Percentiles rank a stretch among this genome's conserved stretches.
Evolutionary conservation across 2,797 vertebrate genomes (phyloP).

Genomic region (Valencia hispanica): DNA sequence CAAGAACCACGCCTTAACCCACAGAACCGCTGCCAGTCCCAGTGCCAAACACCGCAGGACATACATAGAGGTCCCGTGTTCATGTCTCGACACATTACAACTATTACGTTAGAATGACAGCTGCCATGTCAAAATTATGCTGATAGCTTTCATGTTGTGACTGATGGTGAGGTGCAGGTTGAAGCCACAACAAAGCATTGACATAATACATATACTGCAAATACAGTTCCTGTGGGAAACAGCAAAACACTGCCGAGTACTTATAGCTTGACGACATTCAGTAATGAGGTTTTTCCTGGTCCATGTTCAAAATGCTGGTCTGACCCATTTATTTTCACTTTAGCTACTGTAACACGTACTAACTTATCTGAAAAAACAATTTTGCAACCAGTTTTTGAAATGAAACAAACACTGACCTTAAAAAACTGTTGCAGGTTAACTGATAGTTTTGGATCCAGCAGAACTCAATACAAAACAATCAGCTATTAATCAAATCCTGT

Average conservation of each 20-base stretch:
- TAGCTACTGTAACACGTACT: too few species aligned
- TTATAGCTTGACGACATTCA: background rate
- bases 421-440: too few species aligned
- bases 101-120: background rate
- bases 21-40: constrained; percentile 4
- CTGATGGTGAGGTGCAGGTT: background rate
- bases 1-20: constrained; percentile 1
- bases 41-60: background rate
- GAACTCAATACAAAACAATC: too few species aligned
- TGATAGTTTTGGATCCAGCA: background rate
- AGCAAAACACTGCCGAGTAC: background rate
- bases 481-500: too few species aligned
- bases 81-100: background rate
- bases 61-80: constrained; percentile 1
- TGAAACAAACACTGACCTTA: too few species aligned
- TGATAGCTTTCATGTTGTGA: background rate
- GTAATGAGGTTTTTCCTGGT: background rate
- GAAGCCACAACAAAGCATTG: background rate
- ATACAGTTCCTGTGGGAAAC: constrained; percentile 1
- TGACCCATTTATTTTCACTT: too few species aligned
- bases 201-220: background rate
- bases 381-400: too few species aligned
- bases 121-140: background rate
- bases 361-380: too few species aligned
- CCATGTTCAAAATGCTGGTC: too few species aligned